Evolutionary conservation across 2,113 vertebrate genomes (phyloP), one percentile per base, ranked within the genome.

Genomic region (Archocentrus centrarchus): DNA sequence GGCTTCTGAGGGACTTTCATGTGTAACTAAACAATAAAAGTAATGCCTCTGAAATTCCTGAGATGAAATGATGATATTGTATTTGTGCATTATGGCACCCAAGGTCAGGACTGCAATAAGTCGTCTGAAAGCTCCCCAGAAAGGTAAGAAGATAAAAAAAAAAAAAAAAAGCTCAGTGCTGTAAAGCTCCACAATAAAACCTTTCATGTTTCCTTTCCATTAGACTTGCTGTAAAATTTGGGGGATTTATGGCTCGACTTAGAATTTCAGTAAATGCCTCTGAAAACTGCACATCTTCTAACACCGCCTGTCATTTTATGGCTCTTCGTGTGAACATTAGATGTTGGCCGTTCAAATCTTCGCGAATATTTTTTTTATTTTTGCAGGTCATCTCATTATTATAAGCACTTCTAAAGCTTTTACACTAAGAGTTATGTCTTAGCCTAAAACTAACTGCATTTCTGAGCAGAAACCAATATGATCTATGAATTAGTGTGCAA

Each of bases 21-120:
- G 5, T 78, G 66, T 59, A 89, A 35, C 80, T 39, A 22, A 84
- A 82, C 59, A 75, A 73, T 79, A 64, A 79, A 86, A 83, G 55
- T 41, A 75, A 86, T 78, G 41, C 30, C 35, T 14, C 41, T 83
- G 60, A 85, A 79, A 60, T 59, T 61, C 53, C 47, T 35, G 20
- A 75, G 60, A 90, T 81, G n/a, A 86, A 83, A 92, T 64, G 11
- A 75, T 89, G 58, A 84, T 88, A 70, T 61, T 58, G 76, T 85
- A 62, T 59, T 86, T 76, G 47, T 55, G 63, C 59, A 53, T 81
- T 83, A 83, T 78, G 11, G 44, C 44, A 77, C 77, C 84, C 84
- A 83, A 77, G 84, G 78, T 90, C 80, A 85, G 41, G 58, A 58
- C 63, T 61, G 59, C 79, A 84, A 39, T 84, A 88, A 90, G 70